A percentile compares a stretch with the other conserved stretches of the same genome.
phyloP scores from a whole-genome alignment of 2,888 invertebrate genomes.

The Tetragnatha montana region DNA sequence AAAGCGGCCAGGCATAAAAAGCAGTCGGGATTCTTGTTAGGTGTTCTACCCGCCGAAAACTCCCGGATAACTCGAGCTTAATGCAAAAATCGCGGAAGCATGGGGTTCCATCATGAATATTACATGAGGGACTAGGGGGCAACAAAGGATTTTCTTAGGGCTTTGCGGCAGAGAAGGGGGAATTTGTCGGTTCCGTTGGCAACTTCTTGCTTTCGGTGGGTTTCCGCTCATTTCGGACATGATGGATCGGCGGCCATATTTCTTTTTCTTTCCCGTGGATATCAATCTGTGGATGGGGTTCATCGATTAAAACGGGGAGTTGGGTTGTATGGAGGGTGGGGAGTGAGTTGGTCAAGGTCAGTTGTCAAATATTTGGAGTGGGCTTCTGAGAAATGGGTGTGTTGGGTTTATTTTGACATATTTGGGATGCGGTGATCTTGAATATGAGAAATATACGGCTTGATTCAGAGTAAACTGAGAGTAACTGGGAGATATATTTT shows the following conservation, averaged over 20 bases:
- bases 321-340: neutral
- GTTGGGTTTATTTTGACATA: too few relatives aligned
- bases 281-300: neutral
- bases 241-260: neutral
- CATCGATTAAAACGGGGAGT: neutral
- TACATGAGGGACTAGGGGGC: slow-evolving; percentile 42
- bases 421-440: too few relatives aligned
- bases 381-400: too few relatives aligned
- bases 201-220: neutral
- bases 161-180: neutral
- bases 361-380: neutral
- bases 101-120: slow-evolving; percentile 50
- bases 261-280: neutral
- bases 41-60: neutral
- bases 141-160: neutral
- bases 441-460: too few relatives aligned
- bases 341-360: neutral
- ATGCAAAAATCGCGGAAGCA: slow-evolving; percentile 38
- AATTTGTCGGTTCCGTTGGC: neutral
- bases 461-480: too few relatives aligned
- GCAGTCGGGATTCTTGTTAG: neutral
- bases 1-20: neutral
- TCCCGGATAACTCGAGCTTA: slow-evolving; percentile 19
- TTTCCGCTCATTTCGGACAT: neutral
- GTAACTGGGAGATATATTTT: too few relatives aligned